phyloP scores from a whole-genome alignment of 2,888 invertebrate species.

The Chymomyza procnemis region DNA sequence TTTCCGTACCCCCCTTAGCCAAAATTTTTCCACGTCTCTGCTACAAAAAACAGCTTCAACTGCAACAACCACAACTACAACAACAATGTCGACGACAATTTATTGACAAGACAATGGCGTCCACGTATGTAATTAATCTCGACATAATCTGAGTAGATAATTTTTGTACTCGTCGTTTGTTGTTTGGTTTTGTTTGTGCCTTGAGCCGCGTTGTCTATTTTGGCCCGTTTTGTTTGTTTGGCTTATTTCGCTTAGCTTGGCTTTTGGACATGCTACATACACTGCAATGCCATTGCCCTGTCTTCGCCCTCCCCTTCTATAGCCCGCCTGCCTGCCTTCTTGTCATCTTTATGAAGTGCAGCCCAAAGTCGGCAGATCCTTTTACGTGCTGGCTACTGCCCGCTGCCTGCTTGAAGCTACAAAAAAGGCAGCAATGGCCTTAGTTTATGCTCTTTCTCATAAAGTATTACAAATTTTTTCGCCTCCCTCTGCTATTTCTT shows the following conservation, averaged over 20 bases:
- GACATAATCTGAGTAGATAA: conserved; percentile 78
- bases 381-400: conserved; percentile 40
- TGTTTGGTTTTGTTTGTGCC: conserved; percentile 19
- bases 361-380: conserved; percentile 44
- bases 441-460: not conserved
- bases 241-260: conserved; percentile 39
- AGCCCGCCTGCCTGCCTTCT: conserved; percentile 12
- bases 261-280: conserved; percentile 67
- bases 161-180: conserved; percentile 61
- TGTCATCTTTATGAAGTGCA: conserved; percentile 57
- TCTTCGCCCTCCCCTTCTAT: conserved; percentile 43
- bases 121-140: conserved; percentile 77
- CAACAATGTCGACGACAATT: conserved; percentile 53
- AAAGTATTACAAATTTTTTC: conserved; percentile 17
- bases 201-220: conserved; percentile 10
- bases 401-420: not conserved
- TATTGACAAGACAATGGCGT: conserved; percentile 77
- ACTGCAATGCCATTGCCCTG: too few relatives aligned
- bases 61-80: too few relatives aligned
- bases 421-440: conserved; percentile 2
- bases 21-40: too few relatives aligned
- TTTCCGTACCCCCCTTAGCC: too few relatives aligned
- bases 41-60: not conserved
- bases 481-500: conserved; percentile 32
- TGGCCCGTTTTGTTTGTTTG: conserved; percentile 16